phyloP scores from a whole-genome alignment of 2,888 invertebrate genomes.

The Malacosoma neustria region DNA sequence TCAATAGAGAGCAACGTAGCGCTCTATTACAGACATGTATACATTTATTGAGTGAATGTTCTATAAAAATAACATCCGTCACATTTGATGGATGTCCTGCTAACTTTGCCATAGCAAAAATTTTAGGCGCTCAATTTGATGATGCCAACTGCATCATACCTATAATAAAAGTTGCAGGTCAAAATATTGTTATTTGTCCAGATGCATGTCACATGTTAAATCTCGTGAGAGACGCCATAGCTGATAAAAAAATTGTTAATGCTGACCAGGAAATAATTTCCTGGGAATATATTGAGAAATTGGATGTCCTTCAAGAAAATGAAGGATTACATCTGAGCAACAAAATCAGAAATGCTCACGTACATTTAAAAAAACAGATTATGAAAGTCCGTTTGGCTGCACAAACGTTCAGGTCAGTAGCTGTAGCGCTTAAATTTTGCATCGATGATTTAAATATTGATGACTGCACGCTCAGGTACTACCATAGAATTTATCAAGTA shows the following conservation, averaged over 20 bases:
- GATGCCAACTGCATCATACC: not conserved
- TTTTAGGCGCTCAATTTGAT: too few relatives aligned
- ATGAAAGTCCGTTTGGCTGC: conserved; percentile 1
- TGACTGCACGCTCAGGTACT: conserved; percentile 1
- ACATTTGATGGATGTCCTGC: too few relatives aligned
- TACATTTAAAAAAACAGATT: too few relatives aligned
- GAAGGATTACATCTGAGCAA: not conserved
- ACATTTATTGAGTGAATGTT: too few relatives aligned
- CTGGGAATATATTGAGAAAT: too few relatives aligned
- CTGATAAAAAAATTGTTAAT: too few relatives aligned
- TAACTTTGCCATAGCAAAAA: too few relatives aligned
- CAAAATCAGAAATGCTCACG: not conserved
- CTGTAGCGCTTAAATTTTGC: not conserved
- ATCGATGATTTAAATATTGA: not conserved
- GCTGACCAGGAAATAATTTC: too few relatives aligned
- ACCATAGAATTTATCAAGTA: conserved; percentile 2
- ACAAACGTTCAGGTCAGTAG: not conserved
- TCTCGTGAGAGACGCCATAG: not conserved
- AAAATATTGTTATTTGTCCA: not conserved
- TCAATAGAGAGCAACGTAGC: not conserved
- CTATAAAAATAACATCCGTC: too few relatives aligned
- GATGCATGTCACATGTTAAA: not conserved
- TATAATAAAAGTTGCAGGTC: not conserved
- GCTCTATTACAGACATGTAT: too few relatives aligned
- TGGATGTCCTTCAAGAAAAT: too few relatives aligned